Percentiles rank a stretch among this genome's conserved stretches.
These are phyloP conservation scores for Boulengeromyrus knoepffleri DNA, from an alignment of 2,113 vertebrate species.

Conservation along the genomic window DNA sequence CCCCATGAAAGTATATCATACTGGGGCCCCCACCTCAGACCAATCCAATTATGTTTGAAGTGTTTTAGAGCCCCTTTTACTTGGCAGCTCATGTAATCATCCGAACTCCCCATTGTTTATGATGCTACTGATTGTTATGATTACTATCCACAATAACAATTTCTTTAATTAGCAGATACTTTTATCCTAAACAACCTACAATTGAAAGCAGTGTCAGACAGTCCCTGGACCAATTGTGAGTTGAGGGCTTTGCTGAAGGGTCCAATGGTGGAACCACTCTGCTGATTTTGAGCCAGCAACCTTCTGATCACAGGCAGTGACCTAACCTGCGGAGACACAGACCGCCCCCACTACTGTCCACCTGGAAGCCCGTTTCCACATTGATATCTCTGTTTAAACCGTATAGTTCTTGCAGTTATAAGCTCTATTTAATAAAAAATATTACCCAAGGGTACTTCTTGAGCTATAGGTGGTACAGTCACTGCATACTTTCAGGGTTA, in stretches of 20 bases:
- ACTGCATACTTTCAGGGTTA: neutral
- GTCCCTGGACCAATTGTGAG: neutral
- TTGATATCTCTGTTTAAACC: constrained; percentile 24
- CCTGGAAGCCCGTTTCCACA: neutral
- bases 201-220: neutral
- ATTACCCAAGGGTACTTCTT: constrained; percentile 30
- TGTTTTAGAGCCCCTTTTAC: neutral
- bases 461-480: neutral
- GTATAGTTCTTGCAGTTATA: constrained; percentile 40
- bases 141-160: neutral
- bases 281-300: neutral
- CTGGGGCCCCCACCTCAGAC: neutral
- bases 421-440: constrained; percentile 47
- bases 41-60: neutral
- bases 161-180: neutral
- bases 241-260: neutral
- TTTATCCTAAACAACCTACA: neutral
- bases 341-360: neutral
- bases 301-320: neutral
- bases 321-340: neutral
- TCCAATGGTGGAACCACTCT: neutral
- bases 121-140: neutral
- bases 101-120: neutral
- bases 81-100: neutral
- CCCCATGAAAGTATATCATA: neutral